Percentiles rank a stretch among this genome's conserved stretches.
These are phyloP conservation scores for Drosophila sechellia DNA, from an alignment of 1,140 invertebrate species.

Conservation along the genomic window DNA sequence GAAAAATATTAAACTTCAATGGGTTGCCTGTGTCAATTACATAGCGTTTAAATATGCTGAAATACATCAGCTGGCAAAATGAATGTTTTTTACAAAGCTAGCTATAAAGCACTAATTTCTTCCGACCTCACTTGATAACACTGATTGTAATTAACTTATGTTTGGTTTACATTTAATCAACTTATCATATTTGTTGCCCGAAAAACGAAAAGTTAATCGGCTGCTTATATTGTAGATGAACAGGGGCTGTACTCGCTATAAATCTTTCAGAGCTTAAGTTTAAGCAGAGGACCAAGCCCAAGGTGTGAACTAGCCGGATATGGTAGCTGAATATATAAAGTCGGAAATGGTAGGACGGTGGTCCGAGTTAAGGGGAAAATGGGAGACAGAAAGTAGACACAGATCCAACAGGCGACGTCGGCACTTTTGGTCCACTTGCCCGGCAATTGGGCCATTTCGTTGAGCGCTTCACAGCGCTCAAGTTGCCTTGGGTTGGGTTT, in stretches of 20 bases:
- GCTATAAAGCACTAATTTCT: no score
- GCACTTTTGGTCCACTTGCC: slow-evolving; percentile 52
- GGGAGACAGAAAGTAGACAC: slow-evolving; percentile 35
- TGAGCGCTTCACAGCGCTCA: slow-evolving; percentile 46
- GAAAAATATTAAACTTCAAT: no score
- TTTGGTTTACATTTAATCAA: no score
- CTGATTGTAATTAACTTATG: no score
- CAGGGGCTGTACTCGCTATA: neutral
- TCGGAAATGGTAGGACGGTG: neutral
- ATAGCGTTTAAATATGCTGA: no score
- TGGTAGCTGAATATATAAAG: slow-evolving; percentile 13
- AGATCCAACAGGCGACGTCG: slow-evolving; percentile 50
- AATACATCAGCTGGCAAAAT: no score
- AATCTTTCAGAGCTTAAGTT: neutral
- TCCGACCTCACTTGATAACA: no score
- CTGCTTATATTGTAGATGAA: neutral
- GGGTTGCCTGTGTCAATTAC: no score
- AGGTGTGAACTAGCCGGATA: slow-evolving; percentile 18
- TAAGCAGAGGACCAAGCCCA: neutral
- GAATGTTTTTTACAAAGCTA: no score
- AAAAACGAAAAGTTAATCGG: no score
- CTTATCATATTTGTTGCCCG: no score
- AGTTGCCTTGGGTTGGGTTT: slow-evolving; percentile 16
- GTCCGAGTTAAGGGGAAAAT: neutral
- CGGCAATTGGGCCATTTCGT: slow-evolving; percentile 57